Base-by-base conservation (phyloP, 2,797 vertebrate species). In the Anabas testudineus region DNA sequence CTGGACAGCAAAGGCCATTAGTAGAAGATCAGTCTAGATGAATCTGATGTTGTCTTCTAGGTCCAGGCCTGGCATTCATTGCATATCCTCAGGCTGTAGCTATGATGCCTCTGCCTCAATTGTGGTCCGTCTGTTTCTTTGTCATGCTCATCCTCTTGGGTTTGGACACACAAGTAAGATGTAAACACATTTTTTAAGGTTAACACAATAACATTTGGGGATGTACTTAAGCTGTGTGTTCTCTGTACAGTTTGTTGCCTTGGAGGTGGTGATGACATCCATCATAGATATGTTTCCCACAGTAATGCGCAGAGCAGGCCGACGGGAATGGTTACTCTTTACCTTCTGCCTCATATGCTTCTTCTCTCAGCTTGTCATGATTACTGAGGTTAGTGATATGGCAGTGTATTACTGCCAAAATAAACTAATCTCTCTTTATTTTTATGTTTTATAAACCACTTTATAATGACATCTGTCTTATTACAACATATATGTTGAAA, bases 21-120 rank as follows among this genome's bases (percentile, higher is more conserved):
- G 22, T 36, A 19, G 19, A n/a, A 13, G 34, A 12, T 36, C 3
- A 30, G 36, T 52, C 10, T 14, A 18, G 22, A 13, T 36, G 34
- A 12, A 15, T 58, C 10, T 56, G 45, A 6, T 52, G 12, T 22
- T 66, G 53, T 57, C 19, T 52, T 58, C 24, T 90, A 98, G 97
- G 97, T 91, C 97, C 97, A n/a, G 97, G 97, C 1, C 85, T 99
- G 87, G 97, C 95, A 0, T 98, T 97, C 87, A 96, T 97, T 7
- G 95, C 95, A 0, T 98, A 96, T 74, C 97, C 97, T 46, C 95
- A 95, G 59, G 96, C 96, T 19, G 91, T 97, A 41, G 96, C 95
- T 3, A 92, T 98, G 96, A 98, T 97, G 95, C 96, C 96, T 0
- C 72, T 94, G 21, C 95, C 96, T 74, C 96, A 95, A 62, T 90